These are phyloP conservation scores for Phodopus roborovskii DNA, from an alignment of 2,113 vertebrate genomes.

Conservation along the genomic window DNA sequence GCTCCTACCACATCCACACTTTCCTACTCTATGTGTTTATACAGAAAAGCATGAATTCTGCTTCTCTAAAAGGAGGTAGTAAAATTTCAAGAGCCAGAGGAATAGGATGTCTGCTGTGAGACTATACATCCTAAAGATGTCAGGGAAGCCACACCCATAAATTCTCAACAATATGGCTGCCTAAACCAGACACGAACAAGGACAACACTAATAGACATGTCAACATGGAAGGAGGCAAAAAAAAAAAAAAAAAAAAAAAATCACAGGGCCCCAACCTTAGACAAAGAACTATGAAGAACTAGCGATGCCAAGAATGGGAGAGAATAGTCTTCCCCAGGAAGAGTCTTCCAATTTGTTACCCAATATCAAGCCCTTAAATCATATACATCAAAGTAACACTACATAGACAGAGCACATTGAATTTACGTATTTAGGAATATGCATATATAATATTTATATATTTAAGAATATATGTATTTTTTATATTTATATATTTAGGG, in stretches of 20 bases:
- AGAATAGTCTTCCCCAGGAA: neutral
- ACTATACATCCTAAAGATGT: neutral
- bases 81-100: neutral
- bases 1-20: accelerated
- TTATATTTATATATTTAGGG: neutral
- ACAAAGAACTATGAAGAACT: neutral
- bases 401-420: neutral
- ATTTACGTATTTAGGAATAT: neutral
- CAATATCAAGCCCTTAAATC: neutral
- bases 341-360: neutral
- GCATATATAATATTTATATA: neutral
- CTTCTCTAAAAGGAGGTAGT: neutral
- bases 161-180: neutral
- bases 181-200: neutral
- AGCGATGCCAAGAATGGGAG: neutral
- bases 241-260: neutral
- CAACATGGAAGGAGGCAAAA: neutral
- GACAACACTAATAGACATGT: neutral
- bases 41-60: accelerated
- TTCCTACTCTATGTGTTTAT: accelerated
- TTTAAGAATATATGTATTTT: neutral
- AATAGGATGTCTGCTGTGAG: neutral
- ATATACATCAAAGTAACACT: neutral
- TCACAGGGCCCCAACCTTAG: neutral
- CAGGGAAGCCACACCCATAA: neutral